Evolutionary conservation across 2,113 vertebrate species (phyloP), one percentile per base, ranked within the genome.

Genomic region (Epinephelus moara): DNA sequence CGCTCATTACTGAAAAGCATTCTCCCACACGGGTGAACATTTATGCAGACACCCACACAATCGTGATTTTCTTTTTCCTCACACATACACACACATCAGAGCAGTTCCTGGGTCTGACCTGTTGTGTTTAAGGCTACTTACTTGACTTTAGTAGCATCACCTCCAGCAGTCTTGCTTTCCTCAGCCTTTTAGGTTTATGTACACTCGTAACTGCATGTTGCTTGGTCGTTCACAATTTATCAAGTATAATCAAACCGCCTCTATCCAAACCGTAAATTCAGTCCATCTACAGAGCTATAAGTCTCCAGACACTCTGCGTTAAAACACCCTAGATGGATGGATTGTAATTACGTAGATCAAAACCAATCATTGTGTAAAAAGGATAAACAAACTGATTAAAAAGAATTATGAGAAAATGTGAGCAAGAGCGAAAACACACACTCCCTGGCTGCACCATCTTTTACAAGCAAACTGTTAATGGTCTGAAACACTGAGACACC

Each of bases 31-130:
- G 4, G 33, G 57, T 17, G 53, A 74, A 45, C 27, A 37, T 78
- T 66, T 63, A 68, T 59, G 59, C 64, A 64, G 2, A 77, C 68
- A 0, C 57, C 68, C 50, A 81, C 85, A 18, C 77, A 37, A n/a
- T 50, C 27, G n/a, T 27, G 18, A 47, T 37, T 33, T n/a, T 37
- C 30, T 10, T 33, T 45, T 17, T 19, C 0, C 6, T 56, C 42
- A 72, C 60, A 59, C 82, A 55, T n/a, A 21, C 37, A 80, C 30
- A 9, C n/a, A 37, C 64, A 53, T 42, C 27, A 0, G 18, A 18
- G n/a, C 40, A 40, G 37, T 64, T 52, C 45, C 13, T 14, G 17
- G 0, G 3, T 61, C 42, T 4, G 40, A 80, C 47, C 7, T 70
- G 40, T 9, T 61, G 21, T 40, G 18, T 30, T 60, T 25, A 30